phyloP scores from a whole-genome alignment of 2,797 vertebrate genomes.

The Neopelma chrysocephalum region DNA sequence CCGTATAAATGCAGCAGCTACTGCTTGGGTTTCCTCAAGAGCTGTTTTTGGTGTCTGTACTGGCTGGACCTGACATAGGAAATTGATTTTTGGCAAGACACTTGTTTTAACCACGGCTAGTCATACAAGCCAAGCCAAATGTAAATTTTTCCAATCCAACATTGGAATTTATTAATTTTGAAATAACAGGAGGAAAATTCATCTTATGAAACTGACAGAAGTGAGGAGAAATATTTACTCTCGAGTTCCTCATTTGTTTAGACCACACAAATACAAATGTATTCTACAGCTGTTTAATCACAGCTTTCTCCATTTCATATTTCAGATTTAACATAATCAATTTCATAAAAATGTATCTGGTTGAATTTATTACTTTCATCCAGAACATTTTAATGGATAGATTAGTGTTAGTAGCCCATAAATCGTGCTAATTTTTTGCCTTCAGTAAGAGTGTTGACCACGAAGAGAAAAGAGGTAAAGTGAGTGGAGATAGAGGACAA shows the following conservation, averaged over 20 bases:
- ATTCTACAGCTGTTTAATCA: neutral
- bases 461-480: neutral
- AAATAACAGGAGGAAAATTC: constrained; percentile 40
- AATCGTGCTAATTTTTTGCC: neutral
- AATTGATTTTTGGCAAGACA: constrained; percentile 49
- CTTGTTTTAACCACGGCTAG: constrained; percentile 17
- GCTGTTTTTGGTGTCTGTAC: neutral
- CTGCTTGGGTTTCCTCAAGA: constrained; percentile 13
- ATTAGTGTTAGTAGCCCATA: neutral
- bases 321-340: neutral
- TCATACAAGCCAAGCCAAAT: neutral
- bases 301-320: neutral
- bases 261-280: constrained; percentile 24
- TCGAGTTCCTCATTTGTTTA: constrained; percentile 3
- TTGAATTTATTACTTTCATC: neutral
- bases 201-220: neutral
- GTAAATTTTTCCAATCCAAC: constrained; percentile 54
- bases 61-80: constrained; percentile 5
- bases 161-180: constrained; percentile 40
- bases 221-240: constrained; percentile 22
- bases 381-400: neutral
- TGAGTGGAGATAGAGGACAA: neutral
- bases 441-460: neutral
- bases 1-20: neutral
- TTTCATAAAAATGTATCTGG: neutral